phyloP scores from a whole-genome alignment of 1,140 invertebrate genomes.

The Camponotus floridanus region DNA sequence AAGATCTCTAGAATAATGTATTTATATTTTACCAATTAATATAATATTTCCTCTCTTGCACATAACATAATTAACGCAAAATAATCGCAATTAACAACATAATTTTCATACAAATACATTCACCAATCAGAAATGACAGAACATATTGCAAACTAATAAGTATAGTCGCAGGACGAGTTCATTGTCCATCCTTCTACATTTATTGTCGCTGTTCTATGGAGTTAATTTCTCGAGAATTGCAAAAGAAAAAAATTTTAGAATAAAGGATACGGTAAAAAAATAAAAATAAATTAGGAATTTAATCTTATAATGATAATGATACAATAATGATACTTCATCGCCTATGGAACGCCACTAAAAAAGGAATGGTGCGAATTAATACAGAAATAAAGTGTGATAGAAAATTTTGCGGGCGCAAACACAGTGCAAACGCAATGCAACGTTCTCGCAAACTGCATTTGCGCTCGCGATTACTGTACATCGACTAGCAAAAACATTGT shows the following conservation, averaged over 20 bases:
- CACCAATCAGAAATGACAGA: background rate
- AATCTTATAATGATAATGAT: background rate
- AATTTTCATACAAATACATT: background rate
- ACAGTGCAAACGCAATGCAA: conserved; percentile 28
- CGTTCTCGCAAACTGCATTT: conserved; percentile 37
- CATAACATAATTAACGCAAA: background rate
- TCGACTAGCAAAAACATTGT: conserved; percentile 54
- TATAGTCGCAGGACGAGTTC: background rate
- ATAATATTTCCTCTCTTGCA: background rate
- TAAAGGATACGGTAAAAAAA: background rate
- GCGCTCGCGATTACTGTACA: conserved; percentile 26
- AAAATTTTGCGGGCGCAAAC: background rate
- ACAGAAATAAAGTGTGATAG: background rate
- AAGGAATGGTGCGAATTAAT: conserved; percentile 7
- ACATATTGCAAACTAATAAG: conserved; percentile 1
- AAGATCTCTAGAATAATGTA: background rate
- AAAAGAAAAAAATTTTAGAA: background rate
- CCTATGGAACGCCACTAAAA: conserved; percentile 15
- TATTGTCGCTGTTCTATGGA: background rate
- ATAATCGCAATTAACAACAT: conserved; percentile 10
- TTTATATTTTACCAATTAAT: conserved; percentile 9
- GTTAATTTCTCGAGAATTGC: background rate
- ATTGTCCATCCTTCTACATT: background rate
- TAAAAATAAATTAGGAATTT: background rate
- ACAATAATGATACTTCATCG: background rate